Conservation (phyloP, 1,140 invertebrate genomes). For the Phthorimaea operculella region DNA sequence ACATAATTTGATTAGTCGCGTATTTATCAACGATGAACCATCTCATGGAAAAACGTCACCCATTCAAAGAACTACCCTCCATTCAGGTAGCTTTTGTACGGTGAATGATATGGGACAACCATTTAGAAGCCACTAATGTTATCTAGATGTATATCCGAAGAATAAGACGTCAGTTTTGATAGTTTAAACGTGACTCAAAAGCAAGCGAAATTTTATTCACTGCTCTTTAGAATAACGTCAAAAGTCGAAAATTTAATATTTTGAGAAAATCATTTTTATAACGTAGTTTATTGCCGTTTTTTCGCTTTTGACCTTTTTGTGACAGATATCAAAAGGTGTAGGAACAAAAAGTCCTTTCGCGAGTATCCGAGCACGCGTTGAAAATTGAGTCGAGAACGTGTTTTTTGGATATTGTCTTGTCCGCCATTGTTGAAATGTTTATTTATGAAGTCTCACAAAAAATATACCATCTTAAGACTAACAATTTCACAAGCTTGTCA, state of each 20-base stretch:
- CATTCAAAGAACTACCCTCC: constrained; percentile 34
- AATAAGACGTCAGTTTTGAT: constrained; percentile 43
- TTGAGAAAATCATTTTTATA: constrained; percentile 4
- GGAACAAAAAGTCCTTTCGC: constrained; percentile 47
- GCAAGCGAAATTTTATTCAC: background rate
- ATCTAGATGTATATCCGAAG: constrained; percentile 55
- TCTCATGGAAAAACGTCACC: constrained; percentile 58
- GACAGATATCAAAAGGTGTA: constrained; percentile 46
- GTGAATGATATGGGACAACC: constrained; percentile 44
- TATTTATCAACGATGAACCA: constrained; percentile 62
- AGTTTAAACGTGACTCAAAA: background rate
- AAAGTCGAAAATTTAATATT: background rate
- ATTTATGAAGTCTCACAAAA: background rate
- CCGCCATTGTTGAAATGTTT: constrained; percentile 17
- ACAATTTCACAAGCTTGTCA: too few relatives aligned
- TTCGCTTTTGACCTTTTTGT: constrained; percentile 39
- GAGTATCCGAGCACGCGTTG: constrained; percentile 50
- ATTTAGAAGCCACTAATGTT: constrained; percentile 65
- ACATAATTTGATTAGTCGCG: constrained; percentile 67
- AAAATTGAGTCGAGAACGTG: constrained; percentile 25
- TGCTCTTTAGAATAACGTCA: background rate
- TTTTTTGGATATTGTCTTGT: constrained; percentile 19
- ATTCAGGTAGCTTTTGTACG: constrained; percentile 24
- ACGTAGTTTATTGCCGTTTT: constrained; percentile 43
- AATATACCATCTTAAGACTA: too few relatives aligned